Percentiles rank a stretch among this genome's conserved stretches.
Conservation (phyloP, 2,797 vertebrate species). For the Molothrus aeneus region DNA sequence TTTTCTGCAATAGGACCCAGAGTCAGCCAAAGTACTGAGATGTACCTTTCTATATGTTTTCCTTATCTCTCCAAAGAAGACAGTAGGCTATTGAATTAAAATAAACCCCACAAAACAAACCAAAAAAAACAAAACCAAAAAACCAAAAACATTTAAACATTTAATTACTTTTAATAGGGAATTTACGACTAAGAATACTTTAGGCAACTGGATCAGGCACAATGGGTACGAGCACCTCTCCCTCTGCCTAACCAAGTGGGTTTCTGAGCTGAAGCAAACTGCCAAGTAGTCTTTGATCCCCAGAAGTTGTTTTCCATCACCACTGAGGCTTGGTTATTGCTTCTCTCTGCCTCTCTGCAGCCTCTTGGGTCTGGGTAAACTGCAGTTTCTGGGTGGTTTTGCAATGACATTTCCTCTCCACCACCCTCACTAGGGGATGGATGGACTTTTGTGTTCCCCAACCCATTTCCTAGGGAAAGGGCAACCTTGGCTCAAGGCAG, state of each 20-base stretch:
- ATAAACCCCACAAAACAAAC: too few species aligned
- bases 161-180: background rate
- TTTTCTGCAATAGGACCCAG: background rate
- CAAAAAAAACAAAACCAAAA: too few species aligned
- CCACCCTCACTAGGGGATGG: background rate
- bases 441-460: background rate
- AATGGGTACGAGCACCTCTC: background rate
- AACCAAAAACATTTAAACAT: accelerated
- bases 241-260: background rate
- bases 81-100: background rate
- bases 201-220: background rate
- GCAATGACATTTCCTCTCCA: background rate
- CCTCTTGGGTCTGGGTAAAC: background rate
- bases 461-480: background rate
- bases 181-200: background rate
- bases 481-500: background rate
- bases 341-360: background rate
- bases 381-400: background rate
- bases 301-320: background rate
- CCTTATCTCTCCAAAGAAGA: background rate
- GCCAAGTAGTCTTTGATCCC: background rate
- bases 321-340: background rate
- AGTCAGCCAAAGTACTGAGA: background rate
- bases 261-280: background rate
- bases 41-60: background rate